phyloP scores from a whole-genome alignment of 1,140 invertebrate genomes.

The Heliconius hermathena region DNA sequence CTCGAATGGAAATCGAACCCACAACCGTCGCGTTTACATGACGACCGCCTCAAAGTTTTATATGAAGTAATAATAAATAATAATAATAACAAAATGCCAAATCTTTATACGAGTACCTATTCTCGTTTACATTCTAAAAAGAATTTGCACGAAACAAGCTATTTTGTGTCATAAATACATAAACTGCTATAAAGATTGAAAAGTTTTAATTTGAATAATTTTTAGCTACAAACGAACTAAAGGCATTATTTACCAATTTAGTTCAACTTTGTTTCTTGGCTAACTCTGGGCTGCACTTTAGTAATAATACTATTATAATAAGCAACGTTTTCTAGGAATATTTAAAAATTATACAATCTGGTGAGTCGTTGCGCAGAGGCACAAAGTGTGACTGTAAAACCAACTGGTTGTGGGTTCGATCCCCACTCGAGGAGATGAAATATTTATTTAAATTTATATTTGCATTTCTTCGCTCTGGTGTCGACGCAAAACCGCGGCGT shows the following conservation, averaged over 20 bases:
- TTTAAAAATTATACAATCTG: not conserved
- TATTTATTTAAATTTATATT: too few species aligned
- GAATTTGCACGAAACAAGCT: not conserved
- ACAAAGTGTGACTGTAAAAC: too few species aligned
- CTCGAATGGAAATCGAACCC: too few species aligned
- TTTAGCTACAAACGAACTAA: not conserved
- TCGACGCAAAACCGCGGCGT: too few species aligned
- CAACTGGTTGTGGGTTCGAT: too few species aligned
- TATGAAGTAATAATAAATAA: too few species aligned
- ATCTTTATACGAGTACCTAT: not conserved
- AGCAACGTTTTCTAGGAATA: not conserved
- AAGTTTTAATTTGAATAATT: not conserved
- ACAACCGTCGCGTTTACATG: too few species aligned
- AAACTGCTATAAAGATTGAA: not conserved
- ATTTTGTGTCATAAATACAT: constrained; percentile 1
- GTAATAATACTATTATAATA: not conserved
- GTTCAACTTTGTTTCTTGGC: not conserved
- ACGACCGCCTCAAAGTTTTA: too few species aligned
- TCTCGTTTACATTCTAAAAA: not conserved
- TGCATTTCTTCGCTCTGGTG: too few species aligned
- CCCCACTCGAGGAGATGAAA: too few species aligned
- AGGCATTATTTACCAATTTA: not conserved
- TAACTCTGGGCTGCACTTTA: not conserved
- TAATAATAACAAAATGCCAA: not conserved
- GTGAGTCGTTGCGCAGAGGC: too few species aligned